A percentile compares a stretch with the other conserved stretches of the same genome.
These are phyloP conservation scores for Zaprionus gabonicus DNA, from an alignment of 1,140 invertebrate genomes.

Conservation along the genomic window DNA sequence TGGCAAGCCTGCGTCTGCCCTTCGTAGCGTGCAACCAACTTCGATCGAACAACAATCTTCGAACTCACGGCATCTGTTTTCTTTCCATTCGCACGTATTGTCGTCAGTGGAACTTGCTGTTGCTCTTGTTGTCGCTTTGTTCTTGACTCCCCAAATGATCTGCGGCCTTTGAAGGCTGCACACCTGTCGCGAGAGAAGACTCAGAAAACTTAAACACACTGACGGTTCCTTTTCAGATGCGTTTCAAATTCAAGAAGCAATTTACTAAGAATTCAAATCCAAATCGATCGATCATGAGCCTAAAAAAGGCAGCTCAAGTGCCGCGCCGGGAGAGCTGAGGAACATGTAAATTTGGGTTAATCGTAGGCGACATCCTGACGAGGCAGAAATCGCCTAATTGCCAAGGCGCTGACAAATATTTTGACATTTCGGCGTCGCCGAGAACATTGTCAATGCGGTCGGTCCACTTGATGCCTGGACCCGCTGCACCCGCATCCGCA, in stretches of 20 bases:
- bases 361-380: constrained; percentile 74
- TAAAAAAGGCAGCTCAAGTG: constrained; percentile 54
- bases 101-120: constrained; percentile 50
- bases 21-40: constrained; percentile 1
- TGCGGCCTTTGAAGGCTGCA: constrained; percentile 60
- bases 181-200: constrained; percentile 51
- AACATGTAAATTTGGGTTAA: constrained; percentile 55
- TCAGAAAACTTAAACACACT: too few relatives aligned
- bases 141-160: constrained; percentile 33
- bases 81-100: constrained; percentile 72
- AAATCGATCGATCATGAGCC: constrained; percentile 5
- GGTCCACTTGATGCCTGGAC: constrained; percentile 23
- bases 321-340: constrained; percentile 13
- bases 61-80: constrained; percentile 71
- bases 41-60: constrained; percentile 12
- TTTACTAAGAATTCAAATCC: not conserved
- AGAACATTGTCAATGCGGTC: constrained; percentile 28
- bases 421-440: constrained; percentile 68
- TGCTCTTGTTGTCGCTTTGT: constrained; percentile 16
- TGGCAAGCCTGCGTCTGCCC: not conserved
- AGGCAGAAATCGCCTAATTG: constrained; percentile 61
- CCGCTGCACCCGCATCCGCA: not conserved
- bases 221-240: not conserved
- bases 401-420: constrained; percentile 76
- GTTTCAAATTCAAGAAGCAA: not conserved